Conservation (phyloP, 2,113 vertebrate genomes). For the Eidolon helvum region DNA sequence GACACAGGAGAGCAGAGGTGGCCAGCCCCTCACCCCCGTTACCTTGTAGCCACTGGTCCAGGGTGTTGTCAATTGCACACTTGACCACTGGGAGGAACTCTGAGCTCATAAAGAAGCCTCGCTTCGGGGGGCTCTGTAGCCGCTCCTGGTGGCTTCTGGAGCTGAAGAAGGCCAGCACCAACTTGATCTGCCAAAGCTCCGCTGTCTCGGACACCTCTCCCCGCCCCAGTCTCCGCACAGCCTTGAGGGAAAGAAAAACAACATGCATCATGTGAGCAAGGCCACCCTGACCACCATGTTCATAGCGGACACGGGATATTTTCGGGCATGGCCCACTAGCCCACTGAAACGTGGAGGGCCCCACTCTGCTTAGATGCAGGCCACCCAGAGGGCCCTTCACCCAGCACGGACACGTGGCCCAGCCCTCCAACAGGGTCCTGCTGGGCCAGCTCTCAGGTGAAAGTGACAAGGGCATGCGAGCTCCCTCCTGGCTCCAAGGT, state of each 20-base stretch:
- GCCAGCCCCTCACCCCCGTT: neutral
- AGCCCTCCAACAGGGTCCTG: neutral
- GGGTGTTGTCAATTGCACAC: constrained; percentile 89
- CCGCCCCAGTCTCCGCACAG: constrained; percentile 86
- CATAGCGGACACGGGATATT: neutral
- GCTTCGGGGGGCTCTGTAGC: constrained; percentile 78
- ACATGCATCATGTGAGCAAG: neutral
- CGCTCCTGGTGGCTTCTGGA: constrained; percentile 88
- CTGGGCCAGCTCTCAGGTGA: neutral
- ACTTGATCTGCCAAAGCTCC: constrained; percentile 94
- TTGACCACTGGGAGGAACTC: constrained; percentile 97
- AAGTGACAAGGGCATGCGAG: neutral
- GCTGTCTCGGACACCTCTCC: constrained; percentile 91
- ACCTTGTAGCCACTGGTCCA: constrained; percentile 96
- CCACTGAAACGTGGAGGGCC: neutral
- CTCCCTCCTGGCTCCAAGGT: neutral
- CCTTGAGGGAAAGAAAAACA: constrained; percentile 72
- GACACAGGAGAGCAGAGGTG: neutral
- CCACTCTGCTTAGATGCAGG: neutral
- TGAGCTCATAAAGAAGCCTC: constrained; percentile 91
- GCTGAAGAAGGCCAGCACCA: constrained; percentile 94
- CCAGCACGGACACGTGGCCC: neutral
- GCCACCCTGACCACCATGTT: neutral
- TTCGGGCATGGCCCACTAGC: neutral
- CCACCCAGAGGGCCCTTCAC: neutral